These are phyloP conservation scores for Propithecus deckenii DNA, from an alignment of 2,797 vertebrate genomes.

Conservation along the genomic window DNA sequence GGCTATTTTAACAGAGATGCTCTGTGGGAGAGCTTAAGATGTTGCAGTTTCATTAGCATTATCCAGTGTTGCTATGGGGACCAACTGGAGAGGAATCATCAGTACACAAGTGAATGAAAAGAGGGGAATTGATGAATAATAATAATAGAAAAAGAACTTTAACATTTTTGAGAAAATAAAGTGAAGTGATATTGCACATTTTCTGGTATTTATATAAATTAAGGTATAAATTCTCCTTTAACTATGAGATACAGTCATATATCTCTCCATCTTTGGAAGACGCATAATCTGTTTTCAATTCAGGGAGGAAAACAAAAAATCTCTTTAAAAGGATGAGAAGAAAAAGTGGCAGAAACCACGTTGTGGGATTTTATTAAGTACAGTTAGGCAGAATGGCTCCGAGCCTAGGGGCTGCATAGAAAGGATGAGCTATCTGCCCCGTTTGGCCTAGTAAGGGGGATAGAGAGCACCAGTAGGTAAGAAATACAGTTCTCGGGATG, in stretches of 20 bases:
- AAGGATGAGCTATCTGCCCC: not conserved
- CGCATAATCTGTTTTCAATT: not conserved
- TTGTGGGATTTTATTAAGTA: not conserved
- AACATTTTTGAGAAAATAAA: conserved; percentile 79
- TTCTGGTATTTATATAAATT: conserved; percentile 70
- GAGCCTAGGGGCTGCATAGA: not conserved
- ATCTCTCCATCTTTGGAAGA: not conserved
- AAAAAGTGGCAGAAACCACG: not conserved
- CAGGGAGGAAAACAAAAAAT: not conserved
- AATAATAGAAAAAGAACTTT: conserved; percentile 69
- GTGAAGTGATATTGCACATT: conserved; percentile 63
- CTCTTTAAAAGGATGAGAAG: not conserved
- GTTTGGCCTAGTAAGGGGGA: not conserved
- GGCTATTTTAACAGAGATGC: conserved; percentile 85
- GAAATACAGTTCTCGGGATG: not conserved
- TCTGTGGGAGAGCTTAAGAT: conserved; percentile 85
- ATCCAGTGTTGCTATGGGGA: conserved; percentile 89
- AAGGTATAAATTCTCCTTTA: conserved; percentile 42
- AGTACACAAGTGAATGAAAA: conserved; percentile 80
- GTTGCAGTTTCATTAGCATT: conserved; percentile 86
- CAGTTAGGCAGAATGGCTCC: not conserved
- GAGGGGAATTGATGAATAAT: conserved; percentile 77
- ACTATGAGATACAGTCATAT: not conserved
- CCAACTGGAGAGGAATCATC: conserved; percentile 76
- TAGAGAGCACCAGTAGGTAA: not conserved